These are phyloP conservation scores for Nematostella vectensis DNA, from an alignment of 92 coral and sea anemone genomes.

Conservation along the genomic window DNA sequence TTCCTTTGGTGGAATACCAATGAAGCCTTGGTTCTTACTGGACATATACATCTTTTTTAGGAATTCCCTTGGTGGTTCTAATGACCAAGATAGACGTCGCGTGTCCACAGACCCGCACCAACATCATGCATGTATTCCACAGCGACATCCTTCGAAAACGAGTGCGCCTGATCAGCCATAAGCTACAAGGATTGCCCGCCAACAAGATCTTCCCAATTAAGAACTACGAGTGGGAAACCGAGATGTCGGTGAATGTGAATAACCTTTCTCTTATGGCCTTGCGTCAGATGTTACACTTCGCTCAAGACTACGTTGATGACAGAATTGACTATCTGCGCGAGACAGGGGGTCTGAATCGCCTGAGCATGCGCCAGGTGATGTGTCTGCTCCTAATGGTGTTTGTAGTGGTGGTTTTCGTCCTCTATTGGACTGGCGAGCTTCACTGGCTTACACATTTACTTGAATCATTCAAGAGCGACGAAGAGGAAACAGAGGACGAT, in stretches of 20 bases:
- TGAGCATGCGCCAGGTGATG: not conserved
- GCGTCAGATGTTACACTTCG: constrained; percentile 34
- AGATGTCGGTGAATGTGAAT: constrained; percentile 15
- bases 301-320: constrained; percentile 34
- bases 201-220: constrained; percentile 44
- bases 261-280: constrained; percentile 22
- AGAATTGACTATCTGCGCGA: constrained; percentile 13
- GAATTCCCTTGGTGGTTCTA: constrained; percentile 26
- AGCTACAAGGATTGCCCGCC: constrained; percentile 30
- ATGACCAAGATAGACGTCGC: constrained; percentile 43
- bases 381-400: not conserved
- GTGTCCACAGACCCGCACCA: constrained; percentile 22
- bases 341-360: constrained; percentile 1
- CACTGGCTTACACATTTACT: no score
- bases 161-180: constrained; percentile 19
- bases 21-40: not conserved
- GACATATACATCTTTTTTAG: constrained; percentile 1
- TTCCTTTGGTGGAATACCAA: no score
- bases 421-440: not conserved
- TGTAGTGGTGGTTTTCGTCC: not conserved
- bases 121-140: constrained; percentile 27
- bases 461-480: no score
- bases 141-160: constrained; percentile 14
- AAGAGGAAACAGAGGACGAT: no score
- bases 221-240: constrained; percentile 47